phyloP scores from a whole-genome alignment of 2,888 invertebrate species.

The Drosophila quinaria region DNA sequence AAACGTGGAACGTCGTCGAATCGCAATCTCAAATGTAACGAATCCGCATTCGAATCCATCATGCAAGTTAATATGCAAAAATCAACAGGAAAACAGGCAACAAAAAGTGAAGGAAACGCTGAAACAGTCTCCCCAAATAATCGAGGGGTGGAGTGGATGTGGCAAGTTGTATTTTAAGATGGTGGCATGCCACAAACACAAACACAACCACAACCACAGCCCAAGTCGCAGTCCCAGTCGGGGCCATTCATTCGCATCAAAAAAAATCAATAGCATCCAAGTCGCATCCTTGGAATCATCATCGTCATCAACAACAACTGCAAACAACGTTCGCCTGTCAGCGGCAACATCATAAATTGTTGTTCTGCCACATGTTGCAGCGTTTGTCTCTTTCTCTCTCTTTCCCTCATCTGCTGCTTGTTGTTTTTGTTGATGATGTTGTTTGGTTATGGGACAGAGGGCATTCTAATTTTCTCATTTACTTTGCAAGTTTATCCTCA shows the following conservation, averaged over 20 bases:
- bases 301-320: slow-evolving; percentile 81
- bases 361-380: slow-evolving; percentile 81
- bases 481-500: slow-evolving; percentile 39
- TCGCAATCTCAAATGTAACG: slow-evolving; percentile 41
- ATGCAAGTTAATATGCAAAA: slow-evolving; percentile 78
- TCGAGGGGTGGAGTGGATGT: not conserved
- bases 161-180: slow-evolving; percentile 30
- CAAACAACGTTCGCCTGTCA: slow-evolving; percentile 84
- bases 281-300: slow-evolving; percentile 74
- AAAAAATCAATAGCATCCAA: slow-evolving; percentile 60
- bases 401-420: slow-evolving; percentile 16
- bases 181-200: slow-evolving; percentile 28
- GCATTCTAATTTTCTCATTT: slow-evolving; percentile 49
- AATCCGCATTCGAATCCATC: slow-evolving; percentile 71
- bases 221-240: not conserved
- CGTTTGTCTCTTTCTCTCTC: slow-evolving; percentile 27
- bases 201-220: no score
- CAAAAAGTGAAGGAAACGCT: slow-evolving; percentile 19
- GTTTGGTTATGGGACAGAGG: slow-evolving; percentile 37
- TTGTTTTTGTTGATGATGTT: slow-evolving; percentile 35
- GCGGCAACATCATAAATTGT: slow-evolving; percentile 85
- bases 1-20: slow-evolving; percentile 46
- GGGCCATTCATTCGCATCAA: slow-evolving; percentile 54
- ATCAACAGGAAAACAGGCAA: slow-evolving; percentile 28
- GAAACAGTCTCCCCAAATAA: slow-evolving; percentile 27